phyloP scores from a whole-genome alignment of 2,888 invertebrate species.

The Dysmachus trigonus region DNA sequence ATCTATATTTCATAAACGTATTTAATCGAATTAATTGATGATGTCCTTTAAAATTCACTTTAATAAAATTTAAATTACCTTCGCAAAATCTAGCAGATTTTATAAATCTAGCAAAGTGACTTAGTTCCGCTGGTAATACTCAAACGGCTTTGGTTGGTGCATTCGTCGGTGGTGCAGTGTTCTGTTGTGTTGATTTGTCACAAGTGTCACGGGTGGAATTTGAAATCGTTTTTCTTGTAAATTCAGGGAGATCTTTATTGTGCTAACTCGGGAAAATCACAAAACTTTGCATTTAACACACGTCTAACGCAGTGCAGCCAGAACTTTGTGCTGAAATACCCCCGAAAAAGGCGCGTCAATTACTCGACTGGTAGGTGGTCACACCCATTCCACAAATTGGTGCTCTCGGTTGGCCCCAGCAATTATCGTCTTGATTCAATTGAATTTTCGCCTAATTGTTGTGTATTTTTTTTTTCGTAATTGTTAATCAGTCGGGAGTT shows the following conservation, averaged over 20 bases:
- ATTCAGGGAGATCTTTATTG: background rate
- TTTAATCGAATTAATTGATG: no score
- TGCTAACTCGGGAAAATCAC: background rate
- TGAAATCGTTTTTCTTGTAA: background rate
- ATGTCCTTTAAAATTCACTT: no score
- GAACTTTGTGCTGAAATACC: background rate
- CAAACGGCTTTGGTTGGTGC: no score
- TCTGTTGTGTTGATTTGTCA: background rate
- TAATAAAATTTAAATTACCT: no score
- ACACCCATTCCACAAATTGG: slow-evolving; percentile 11
- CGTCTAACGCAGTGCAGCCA: background rate
- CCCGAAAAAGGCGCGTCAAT: background rate
- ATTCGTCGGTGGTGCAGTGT: background rate
- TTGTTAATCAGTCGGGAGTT: background rate
- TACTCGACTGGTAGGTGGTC: background rate
- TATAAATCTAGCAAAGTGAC: background rate
- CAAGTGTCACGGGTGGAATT: background rate
- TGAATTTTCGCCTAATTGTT: background rate
- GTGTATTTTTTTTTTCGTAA: background rate
- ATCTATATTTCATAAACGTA: no score
- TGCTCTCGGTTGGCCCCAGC: background rate
- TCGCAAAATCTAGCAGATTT: background rate
- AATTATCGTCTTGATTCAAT: background rate
- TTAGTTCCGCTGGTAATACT: background rate
- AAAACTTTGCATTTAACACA: background rate